These are phyloP conservation scores for Sus cebifrons DNA, from an alignment of 2,797 vertebrate species.

Conservation along the genomic window DNA sequence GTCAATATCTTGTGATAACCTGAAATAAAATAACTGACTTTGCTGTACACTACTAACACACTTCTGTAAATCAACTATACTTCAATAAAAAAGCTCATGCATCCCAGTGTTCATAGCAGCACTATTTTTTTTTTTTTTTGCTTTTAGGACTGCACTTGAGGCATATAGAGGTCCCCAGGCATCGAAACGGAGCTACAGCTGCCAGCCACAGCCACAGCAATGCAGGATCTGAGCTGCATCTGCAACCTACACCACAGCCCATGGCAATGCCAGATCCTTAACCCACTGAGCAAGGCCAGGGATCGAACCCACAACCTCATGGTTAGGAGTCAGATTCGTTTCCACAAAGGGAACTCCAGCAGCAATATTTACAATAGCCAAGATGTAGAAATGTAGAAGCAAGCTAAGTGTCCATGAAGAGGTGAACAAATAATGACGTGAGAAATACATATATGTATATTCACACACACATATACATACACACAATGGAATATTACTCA, in stretches of 20 bases:
- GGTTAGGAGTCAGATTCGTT: no score
- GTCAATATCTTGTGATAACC: background rate
- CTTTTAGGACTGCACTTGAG: no score
- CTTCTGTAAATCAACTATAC: background rate
- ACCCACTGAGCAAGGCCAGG: no score
- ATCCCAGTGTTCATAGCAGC: background rate
- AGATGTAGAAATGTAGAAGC: background rate
- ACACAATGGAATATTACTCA: background rate
- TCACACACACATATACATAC: background rate
- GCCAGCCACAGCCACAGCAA: no score
- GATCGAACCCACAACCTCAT: no score
- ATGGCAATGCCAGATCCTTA: no score
- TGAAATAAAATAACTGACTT: background rate
- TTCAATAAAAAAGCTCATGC: background rate
- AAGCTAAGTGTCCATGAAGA: background rate
- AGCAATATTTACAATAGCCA: background rate
- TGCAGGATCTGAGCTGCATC: no score
- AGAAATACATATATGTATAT: background rate
- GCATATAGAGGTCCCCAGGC: no score
- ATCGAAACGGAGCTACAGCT: no score
- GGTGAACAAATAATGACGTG: background rate
- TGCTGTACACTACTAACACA: background rate
- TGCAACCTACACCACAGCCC: no score
- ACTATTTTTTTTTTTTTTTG: no score
- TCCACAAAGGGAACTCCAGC: background rate